phyloP scores from a whole-genome alignment of 2,888 invertebrate species.

The Sussaba pulchella region DNA sequence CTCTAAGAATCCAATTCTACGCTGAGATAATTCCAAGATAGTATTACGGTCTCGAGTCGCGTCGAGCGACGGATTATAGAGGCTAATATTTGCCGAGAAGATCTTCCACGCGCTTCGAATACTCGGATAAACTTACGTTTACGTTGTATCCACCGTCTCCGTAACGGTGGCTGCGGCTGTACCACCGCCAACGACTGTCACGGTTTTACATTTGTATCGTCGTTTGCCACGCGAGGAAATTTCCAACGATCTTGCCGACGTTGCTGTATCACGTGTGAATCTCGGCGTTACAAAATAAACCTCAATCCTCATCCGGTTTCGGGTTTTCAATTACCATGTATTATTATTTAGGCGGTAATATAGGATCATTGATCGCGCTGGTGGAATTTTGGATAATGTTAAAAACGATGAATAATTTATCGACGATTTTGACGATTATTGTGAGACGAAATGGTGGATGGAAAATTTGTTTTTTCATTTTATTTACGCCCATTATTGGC shows the following conservation, averaged over 20 bases:
- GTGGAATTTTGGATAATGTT: no score
- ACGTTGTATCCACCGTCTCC: conserved; percentile 48
- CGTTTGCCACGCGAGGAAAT: conserved; percentile 34
- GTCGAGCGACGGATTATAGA: conserved; percentile 58
- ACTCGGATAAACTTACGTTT: conserved; percentile 37
- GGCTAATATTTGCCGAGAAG: conserved; percentile 66
- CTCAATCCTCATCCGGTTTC: conserved; percentile 65
- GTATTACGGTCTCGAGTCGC: conserved; percentile 66
- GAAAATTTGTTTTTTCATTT: no score
- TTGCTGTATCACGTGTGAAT: conserved; percentile 5
- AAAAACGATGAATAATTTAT: background rate
- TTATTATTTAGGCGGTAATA: conserved; percentile 67
- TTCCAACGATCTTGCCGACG: background rate
- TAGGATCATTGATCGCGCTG: conserved; percentile 60
- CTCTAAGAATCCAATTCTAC: conserved; percentile 76
- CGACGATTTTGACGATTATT: no score
- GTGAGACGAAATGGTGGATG: no score
- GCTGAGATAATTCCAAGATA: conserved; percentile 79
- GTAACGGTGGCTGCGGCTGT: conserved; percentile 17
- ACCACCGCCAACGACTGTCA: conserved; percentile 23
- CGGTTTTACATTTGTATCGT: conserved; percentile 38
- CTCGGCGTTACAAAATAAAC: conserved; percentile 31
- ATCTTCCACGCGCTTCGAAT: conserved; percentile 52
- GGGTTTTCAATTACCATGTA: conserved; percentile 64
- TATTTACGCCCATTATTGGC: no score